Conservation (phyloP, 1,140 invertebrate genomes). For the Lasaia peninsularis region DNA sequence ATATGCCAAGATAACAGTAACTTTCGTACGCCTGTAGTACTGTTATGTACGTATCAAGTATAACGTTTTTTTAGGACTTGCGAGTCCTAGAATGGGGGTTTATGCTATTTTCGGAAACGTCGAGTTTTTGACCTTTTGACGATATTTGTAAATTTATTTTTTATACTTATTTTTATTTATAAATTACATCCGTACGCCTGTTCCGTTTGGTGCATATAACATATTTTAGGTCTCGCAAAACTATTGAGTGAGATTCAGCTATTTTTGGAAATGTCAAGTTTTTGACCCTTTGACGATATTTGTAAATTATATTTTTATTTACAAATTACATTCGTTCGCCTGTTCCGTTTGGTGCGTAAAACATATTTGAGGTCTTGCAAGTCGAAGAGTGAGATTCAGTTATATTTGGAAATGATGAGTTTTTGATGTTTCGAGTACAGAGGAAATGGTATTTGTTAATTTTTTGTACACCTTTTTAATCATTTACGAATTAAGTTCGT, state of each 20-base stretch:
- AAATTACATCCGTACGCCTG: conserved; percentile 72
- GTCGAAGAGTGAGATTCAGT: not conserved
- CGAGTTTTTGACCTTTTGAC: too few species aligned
- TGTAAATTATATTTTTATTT: too few species aligned
- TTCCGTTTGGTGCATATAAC: conserved; percentile 47
- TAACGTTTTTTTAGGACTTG: conserved; percentile 40
- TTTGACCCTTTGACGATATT: too few species aligned
- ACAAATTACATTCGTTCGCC: conserved; percentile 75
- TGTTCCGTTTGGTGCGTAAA: conserved; percentile 47
- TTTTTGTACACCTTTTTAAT: too few species aligned
- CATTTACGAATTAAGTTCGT: too few species aligned
- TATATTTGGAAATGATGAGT: not conserved
- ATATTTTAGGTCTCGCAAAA: conserved; percentile 38
- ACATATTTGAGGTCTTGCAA: conserved; percentile 37
- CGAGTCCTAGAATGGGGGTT: not conserved
- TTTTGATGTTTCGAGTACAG: too few species aligned
- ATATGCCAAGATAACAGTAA: conserved; percentile 79
- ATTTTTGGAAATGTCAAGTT: conserved; percentile 1
- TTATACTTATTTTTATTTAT: too few species aligned
- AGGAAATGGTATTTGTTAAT: too few species aligned
- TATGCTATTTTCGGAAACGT: conserved; percentile 5
- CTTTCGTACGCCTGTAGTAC: conserved; percentile 67
- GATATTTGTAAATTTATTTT: too few species aligned
- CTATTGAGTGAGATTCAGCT: not conserved
- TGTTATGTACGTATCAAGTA: conserved; percentile 51